Evolutionary conservation across 2,113 vertebrate species (phyloP).

Genomic region (Smithornis capensis): DNA sequence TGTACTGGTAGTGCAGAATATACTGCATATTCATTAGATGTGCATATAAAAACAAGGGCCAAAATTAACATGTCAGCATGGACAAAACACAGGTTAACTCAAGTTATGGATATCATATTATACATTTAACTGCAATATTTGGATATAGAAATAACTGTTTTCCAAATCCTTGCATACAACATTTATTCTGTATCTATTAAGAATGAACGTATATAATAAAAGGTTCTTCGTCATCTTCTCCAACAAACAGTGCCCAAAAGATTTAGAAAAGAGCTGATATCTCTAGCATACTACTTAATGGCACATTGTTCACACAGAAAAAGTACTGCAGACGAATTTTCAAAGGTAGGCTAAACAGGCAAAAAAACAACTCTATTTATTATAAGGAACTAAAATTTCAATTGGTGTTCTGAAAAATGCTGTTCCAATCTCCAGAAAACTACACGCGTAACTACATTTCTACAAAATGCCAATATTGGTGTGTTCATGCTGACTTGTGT

Average conservation of each 20-base stretch:
- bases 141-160: fast-evolving
- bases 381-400: not conserved
- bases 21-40: not conserved
- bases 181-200: not conserved
- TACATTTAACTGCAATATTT: not conserved
- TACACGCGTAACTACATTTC: not conserved
- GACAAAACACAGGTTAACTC: not conserved
- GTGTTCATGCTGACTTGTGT: not conserved
- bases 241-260: not conserved
- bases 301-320: not conserved
- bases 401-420: not conserved
- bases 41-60: not conserved
- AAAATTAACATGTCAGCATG: not conserved
- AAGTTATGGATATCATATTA: not conserved
- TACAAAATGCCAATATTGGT: not conserved
- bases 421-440: not conserved
- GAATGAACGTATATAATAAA: fast-evolving
- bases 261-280: not conserved
- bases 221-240: not conserved
- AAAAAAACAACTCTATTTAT: not conserved
- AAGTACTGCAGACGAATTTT: not conserved
- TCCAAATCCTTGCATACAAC: not conserved
- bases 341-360: not conserved
- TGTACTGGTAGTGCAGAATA: not conserved
- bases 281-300: not conserved